A percentile compares a stretch with the other conserved stretches of the same genome.
Conservation (phyloP, 1,140 invertebrate genomes). For the Paraescarpia echinospica region DNA sequence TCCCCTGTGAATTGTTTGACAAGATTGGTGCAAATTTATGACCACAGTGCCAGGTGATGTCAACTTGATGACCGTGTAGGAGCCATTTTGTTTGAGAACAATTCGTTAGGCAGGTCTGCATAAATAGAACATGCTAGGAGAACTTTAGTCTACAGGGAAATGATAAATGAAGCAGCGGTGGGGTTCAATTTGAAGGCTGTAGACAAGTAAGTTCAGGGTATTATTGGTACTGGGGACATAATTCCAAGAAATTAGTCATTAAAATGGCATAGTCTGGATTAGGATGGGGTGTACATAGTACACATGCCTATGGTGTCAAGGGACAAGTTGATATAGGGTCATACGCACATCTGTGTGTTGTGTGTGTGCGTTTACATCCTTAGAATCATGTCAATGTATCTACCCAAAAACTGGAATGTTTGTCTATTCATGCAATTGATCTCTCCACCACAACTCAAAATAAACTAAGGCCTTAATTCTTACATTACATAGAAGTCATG, state of each 20-base stretch:
- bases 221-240: not conserved
- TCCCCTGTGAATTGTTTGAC: not conserved
- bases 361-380: no score
- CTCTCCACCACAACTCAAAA: not conserved
- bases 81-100: conserved; percentile 1
- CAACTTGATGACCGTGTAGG: not conserved
- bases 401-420: no score
- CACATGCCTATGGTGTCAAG: not conserved
- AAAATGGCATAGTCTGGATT: not conserved
- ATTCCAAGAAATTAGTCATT: not conserved
- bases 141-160: no score
- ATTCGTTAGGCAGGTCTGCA: no score
- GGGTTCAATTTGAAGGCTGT: not conserved
- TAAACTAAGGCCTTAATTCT: not conserved
- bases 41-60: not conserved
- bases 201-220: not conserved
- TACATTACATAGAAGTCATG: not conserved
- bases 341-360: no score
- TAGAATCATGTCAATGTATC: no score
- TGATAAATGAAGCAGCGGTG: not conserved
- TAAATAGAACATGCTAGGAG: no score
- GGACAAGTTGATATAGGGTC: not conserved
- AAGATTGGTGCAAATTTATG: not conserved
- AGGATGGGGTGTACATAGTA: not conserved
- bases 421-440: no score